Evolutionary conservation across 2,113 vertebrate genomes (phyloP), one percentile per base, ranked within the genome.

Genomic region (Scophthalmus maximus): DNA sequence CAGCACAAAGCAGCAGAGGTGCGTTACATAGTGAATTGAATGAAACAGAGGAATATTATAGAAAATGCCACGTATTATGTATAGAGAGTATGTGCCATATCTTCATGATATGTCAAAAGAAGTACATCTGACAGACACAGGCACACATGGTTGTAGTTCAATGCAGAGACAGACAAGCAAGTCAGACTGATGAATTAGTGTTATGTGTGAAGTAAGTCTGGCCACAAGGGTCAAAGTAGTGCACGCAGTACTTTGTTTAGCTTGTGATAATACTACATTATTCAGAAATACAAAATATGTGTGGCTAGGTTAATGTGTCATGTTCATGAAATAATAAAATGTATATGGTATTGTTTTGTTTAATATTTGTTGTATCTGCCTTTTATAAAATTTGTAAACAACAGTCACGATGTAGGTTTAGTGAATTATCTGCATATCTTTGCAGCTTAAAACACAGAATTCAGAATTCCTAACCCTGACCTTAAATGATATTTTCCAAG

Each of bases 1-100:
- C 91, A 91, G 38, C 93, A 94, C 86, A 93, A 88, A 88, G 88
- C 88, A 49, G 75, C 81, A 76, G 93, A 96, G 95, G 95, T 96
- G 77, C 30, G 30, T 11, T 0, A 20, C 40, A 25, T 20, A 34
- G 20, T 6, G 25, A 20, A 23, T 42, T 26, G 5, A 20, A 56
- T 25, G 3, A 26, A 69, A 22, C 1, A 7, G 4, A 8, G n/a
- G 3, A n/a, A 44, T n/a, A n/a, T n/a, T n/a, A n/a, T 20, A n/a
- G 8, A 60, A 38, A 42, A 60, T 8, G 0, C 4, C 17, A 34
- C 40, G 55, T 57, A 12, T 29, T 32, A n/a, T 8, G 22, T 34
- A 51, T 30, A 18, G 18, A 34, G 1, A 18, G 23, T 4, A 58
- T 25, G 22, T 25, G 22, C 8, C 4, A 25, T 9, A 25, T 25